A percentile compares a stretch with the other conserved stretches of the same genome.
These are phyloP conservation scores for Hetaerina americana DNA, from an alignment of 1,140 invertebrate species.

Conservation along the genomic window DNA sequence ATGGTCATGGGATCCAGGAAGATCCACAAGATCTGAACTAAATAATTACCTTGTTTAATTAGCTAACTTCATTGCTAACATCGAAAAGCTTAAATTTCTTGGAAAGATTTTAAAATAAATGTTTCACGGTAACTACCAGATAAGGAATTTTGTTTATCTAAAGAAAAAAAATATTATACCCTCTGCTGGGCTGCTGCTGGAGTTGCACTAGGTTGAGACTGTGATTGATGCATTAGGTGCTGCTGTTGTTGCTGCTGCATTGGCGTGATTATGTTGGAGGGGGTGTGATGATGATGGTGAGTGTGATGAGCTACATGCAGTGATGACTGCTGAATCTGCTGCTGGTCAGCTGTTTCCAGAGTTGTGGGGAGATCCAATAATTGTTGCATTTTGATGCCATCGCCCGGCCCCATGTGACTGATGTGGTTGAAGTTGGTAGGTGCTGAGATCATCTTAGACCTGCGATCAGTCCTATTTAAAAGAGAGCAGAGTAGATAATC, in stretches of 20 bases:
- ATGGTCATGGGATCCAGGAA: no score
- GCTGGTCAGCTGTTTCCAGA: constrained; percentile 56
- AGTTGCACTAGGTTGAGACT: constrained; percentile 11
- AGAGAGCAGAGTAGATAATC: neutral
- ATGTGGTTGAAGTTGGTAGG: constrained; percentile 98
- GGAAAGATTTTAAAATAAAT: no score
- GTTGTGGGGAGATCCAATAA: constrained; percentile 84
- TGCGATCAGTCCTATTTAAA: constrained; percentile 55
- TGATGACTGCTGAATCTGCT: constrained; percentile 20
- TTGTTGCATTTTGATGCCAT: constrained; percentile 85
- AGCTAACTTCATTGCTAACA: no score
- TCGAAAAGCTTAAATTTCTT: no score
- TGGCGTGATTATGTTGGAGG: constrained; percentile 20
- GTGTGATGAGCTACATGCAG: neutral
- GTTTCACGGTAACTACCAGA: no score
- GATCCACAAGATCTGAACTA: no score
- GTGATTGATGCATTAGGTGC: constrained; percentile 7
- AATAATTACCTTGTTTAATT: no score
- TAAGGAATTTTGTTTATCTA: no score
- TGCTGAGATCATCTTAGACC: constrained; percentile 90
- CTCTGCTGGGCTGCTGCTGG: constrained; percentile 14
- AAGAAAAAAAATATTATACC: no score
- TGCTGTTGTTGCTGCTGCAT: constrained; percentile 23
- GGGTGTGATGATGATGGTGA: constrained; percentile 17
- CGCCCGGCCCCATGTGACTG: constrained; percentile 95